Base-by-base conservation (phyloP, 2,797 vertebrate species). In the Acanthopagrus latus region DNA sequence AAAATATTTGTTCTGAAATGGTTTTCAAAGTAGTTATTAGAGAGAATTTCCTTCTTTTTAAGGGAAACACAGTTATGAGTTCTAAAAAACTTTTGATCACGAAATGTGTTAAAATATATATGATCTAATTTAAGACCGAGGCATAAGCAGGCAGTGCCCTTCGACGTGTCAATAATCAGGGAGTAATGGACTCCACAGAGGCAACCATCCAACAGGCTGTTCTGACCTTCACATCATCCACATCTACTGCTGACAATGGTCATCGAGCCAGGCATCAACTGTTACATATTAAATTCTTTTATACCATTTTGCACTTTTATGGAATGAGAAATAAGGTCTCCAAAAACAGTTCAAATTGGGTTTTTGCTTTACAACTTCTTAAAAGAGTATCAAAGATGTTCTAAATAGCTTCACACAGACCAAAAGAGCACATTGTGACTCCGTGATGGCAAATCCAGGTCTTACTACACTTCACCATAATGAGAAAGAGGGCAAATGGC, bases 381-480 rank as follows among this genome's bases (percentile, higher is more conserved):
- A 27, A 51, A 11, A 25, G 27, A 48, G 11, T 1, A 51, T 52
- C 38, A 44, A 7, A 29, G 3, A 33, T 1, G 44, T 63, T 70
- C 50, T 54, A 54, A 81, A 71, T 4, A 43, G 41, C 25, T 41
- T 64, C 25, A 1, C 51, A 43, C 27, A 54, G 27, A 76, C 47
- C 66, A 47, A 54, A 23, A 12, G 4, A 44, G 16, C n/a, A 14
- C 4, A 16, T 0, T 11, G 43, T 44, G 54, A 27, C n/a, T 47
- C 25, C 1, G 17, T 23, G 54, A 56, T 16, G 17, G 38, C 7
- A 57, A 47, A 69, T 47, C 50, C 74, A 9, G 43, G 48, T 58
- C 3, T 69, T 67, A 64, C 57, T 48, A n/a, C 23, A 3, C 41
- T 8, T 17, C 16, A 57, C 60, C 16, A 54, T 18, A 1, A 67